These are phyloP conservation scores for Notothenia rossii DNA, from an alignment of 2,113 vertebrate genomes.

Conservation along the genomic window DNA sequence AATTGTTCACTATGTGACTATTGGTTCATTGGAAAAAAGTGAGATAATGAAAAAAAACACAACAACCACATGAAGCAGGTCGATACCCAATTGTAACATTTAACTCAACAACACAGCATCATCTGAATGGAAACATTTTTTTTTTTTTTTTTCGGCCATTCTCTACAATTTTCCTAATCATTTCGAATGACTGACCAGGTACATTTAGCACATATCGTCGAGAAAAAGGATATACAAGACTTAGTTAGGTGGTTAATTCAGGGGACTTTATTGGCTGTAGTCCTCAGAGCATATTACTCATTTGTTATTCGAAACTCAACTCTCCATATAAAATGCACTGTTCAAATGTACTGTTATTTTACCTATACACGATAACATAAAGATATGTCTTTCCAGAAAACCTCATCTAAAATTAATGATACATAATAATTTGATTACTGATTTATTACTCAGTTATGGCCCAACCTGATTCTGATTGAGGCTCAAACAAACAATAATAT, in stretches of 20 bases:
- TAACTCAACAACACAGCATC: no score
- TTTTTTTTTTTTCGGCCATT: no score
- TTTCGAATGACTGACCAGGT: no score
- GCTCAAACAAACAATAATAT: background rate
- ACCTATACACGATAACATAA: background rate
- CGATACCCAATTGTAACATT: no score
- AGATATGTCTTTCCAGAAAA: background rate
- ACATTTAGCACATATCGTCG: background rate
- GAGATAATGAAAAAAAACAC: no score
- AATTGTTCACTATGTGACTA: background rate
- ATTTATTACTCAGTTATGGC: no score
- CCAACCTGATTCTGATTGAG: background rate
- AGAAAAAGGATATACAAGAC: background rate
- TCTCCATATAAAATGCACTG: background rate
- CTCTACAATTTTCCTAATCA: no score
- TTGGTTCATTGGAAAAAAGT: no score
- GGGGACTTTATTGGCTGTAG: background rate
- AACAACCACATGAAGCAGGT: no score
- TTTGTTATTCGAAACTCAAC: no score
- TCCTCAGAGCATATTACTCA: background rate
- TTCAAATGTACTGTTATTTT: background rate
- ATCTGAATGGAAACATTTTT: no score
- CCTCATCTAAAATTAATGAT: background rate
- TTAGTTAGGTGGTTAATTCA: background rate
- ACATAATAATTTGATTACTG: background rate